phyloP scores from a whole-genome alignment of 1,140 invertebrate genomes.

The Cydia strobilella region DNA sequence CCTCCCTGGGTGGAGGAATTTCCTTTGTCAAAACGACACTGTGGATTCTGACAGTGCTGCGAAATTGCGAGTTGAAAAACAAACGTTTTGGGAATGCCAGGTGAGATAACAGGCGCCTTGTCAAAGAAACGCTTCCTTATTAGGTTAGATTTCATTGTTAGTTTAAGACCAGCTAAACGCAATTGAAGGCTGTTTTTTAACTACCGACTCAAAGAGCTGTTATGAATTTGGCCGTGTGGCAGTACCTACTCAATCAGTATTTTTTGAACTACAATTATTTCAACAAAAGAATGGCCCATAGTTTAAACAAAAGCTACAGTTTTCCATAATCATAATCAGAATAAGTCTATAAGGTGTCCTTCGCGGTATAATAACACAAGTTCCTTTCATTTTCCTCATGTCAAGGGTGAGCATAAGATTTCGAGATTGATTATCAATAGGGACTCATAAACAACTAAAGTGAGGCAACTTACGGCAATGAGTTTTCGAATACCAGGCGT shows the following conservation, averaged over 20 bases:
- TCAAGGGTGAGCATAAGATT: conserved; percentile 26
- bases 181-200: too few species aligned
- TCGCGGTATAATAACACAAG: neutral
- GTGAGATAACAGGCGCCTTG: conserved; percentile 12
- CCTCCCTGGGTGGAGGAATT: conserved; percentile 21
- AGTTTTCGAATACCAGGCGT: neutral
- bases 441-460: neutral
- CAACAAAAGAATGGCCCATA: neutral
- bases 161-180: too few species aligned
- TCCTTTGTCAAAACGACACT: conserved; percentile 16
- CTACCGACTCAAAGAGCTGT: too few species aligned
- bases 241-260: too few species aligned
- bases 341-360: neutral
- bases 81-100: conserved; percentile 1
- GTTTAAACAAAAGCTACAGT: neutral
- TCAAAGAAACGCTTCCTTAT: neutral
- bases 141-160: neutral
- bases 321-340: neutral
- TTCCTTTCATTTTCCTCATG: conserved; percentile 13
- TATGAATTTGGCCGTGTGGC: too few species aligned
- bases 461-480: neutral
- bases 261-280: neutral
- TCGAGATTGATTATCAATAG: conserved; percentile 18
- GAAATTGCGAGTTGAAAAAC: neutral
- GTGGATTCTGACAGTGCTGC: neutral